Conservation (phyloP, 2,797 vertebrate genomes). For the Syndactyla subalaris region DNA sequence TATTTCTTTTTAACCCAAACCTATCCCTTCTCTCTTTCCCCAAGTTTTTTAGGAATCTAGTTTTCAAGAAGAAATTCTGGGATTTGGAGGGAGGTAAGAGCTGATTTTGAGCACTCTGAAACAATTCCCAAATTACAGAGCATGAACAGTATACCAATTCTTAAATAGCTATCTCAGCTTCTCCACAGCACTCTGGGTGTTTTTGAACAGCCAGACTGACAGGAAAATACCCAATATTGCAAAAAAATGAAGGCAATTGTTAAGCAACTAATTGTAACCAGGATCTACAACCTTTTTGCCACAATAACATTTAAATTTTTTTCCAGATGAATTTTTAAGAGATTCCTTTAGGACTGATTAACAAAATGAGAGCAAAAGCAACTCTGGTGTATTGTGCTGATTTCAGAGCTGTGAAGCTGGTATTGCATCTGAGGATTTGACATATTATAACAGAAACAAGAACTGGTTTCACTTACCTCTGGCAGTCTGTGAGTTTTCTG, state of each 20-base stretch:
- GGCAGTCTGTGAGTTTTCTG: constrained; percentile 92
- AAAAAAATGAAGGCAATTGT: neutral
- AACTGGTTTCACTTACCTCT: constrained; percentile 81
- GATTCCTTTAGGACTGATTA: neutral
- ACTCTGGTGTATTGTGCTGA: neutral
- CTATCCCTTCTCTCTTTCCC: neutral
- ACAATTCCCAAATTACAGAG: neutral
- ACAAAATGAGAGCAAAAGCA: neutral
- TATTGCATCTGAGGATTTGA: neutral
- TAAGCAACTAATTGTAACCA: neutral
- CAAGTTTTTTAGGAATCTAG: neutral
- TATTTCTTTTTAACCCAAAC: neutral
- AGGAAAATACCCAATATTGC: neutral
- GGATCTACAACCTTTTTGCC: neutral
- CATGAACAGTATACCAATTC: neutral
- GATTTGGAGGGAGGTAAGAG: neutral
- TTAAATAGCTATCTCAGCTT: neutral
- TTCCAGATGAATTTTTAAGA: neutral
- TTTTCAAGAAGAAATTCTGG: neutral
- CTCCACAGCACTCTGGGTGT: accelerated
- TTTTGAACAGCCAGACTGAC: neutral
- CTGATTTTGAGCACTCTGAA: neutral
- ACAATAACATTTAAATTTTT: neutral
- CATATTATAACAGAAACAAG: neutral
- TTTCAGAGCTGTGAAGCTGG: neutral